A percentile compares a stretch with the other conserved stretches of the same genome.
Conservation (phyloP, 2,888 invertebrate genomes). For the Ochropacha duplaris region DNA sequence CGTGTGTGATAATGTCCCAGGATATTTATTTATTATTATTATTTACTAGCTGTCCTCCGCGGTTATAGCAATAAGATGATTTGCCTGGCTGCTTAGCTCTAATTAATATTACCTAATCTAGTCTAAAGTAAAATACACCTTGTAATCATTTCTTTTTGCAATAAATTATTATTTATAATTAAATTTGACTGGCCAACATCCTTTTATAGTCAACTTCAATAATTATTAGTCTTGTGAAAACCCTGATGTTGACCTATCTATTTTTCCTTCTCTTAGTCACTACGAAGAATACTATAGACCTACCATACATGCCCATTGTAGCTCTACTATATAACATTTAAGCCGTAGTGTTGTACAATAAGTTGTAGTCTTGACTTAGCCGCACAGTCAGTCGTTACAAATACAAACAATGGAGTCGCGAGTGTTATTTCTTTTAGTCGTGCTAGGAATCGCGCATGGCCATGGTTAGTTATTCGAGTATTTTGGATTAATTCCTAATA, state of each 20-base stretch:
- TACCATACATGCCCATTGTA: neutral
- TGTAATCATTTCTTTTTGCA: no score
- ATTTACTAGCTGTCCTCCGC: no score
- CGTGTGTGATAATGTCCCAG: no score
- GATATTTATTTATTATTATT: no score
- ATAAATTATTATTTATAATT: no score
- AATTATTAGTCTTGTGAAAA: no score
- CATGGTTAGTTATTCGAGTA: constrained; percentile 37
- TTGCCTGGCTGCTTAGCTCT: no score
- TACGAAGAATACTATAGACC: neutral
- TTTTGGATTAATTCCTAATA: neutral
- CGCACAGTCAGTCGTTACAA: constrained; percentile 12
- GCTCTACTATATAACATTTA: constrained; percentile 23
- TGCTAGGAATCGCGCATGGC: constrained; percentile 32
- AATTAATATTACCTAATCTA: no score
- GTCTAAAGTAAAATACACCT: no score
- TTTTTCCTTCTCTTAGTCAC: constrained; percentile 8
- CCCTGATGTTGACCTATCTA: neutral
- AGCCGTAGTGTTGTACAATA: constrained; percentile 24
- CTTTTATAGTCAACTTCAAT: neutral
- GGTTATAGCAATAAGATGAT: no score
- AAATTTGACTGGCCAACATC: neutral
- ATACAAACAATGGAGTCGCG: constrained; percentile 48
- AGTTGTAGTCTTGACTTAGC: constrained; percentile 19
- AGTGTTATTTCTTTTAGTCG: constrained; percentile 42